phyloP scores from a whole-genome alignment of 2,888 invertebrate genomes.

The Aromia moschata region DNA sequence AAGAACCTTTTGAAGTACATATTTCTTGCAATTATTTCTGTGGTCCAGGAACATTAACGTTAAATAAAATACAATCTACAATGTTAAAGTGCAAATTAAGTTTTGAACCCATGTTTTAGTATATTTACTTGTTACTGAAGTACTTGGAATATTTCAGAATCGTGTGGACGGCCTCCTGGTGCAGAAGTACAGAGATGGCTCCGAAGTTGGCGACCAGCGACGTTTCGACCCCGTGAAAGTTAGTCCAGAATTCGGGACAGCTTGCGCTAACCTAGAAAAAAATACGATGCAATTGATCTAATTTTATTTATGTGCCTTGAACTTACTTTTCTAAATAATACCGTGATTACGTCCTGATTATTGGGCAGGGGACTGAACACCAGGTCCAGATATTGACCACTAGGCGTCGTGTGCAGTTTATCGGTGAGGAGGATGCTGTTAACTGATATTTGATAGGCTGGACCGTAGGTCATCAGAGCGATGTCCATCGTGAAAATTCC shows the following conservation, averaged over 20 bases:
- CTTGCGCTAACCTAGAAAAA: constrained; percentile 75
- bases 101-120: too few relatives aligned
- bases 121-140: constrained; percentile 69
- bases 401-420: constrained; percentile 76
- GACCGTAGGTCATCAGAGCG: constrained; percentile 81
- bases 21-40: too few relatives aligned
- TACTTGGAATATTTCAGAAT: constrained; percentile 75
- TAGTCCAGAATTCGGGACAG: constrained; percentile 83
- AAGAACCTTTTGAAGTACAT: too few relatives aligned
- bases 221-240: constrained; percentile 84
- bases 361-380: constrained; percentile 69
- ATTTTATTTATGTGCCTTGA: too few relatives aligned
- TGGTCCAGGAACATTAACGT: too few relatives aligned
- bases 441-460: constrained; percentile 77
- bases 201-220: constrained; percentile 77
- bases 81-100: too few relatives aligned
- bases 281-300: too few relatives aligned
- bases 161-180: constrained; percentile 77
- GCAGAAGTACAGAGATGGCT: constrained; percentile 71
- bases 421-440: constrained; percentile 75
- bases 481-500: constrained; percentile 77
- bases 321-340: constrained; percentile 79
- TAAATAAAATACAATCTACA: too few relatives aligned
- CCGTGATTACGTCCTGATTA: constrained; percentile 72
- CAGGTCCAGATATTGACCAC: constrained; percentile 81